Conservation (phyloP, 2,888 invertebrate species). For the Salpingus planirostris region DNA sequence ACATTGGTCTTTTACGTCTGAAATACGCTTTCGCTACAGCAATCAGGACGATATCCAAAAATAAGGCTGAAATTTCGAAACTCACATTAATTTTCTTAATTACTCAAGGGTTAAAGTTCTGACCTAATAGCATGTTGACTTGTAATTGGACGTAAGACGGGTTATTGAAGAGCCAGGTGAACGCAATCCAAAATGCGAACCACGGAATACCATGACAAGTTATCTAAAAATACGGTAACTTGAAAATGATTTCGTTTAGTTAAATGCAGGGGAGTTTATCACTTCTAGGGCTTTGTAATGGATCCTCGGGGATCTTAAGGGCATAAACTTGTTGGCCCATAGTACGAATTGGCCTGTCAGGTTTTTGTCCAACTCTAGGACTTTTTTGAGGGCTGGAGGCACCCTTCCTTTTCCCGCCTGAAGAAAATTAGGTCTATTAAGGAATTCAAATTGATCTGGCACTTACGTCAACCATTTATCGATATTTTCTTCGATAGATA, state of each 20-base stretch:
- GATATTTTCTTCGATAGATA: too few relatives aligned
- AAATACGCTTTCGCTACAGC: conserved; percentile 69
- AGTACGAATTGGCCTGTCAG: conserved; percentile 48
- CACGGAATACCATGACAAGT: conserved; percentile 87
- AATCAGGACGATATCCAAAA: conserved; percentile 71
- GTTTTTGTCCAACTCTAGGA: conserved; percentile 46
- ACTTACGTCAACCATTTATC: too few relatives aligned
- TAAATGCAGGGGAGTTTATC: conserved; percentile 14
- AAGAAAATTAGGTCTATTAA: too few relatives aligned
- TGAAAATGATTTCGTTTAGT: conserved; percentile 3
- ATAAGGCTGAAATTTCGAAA: conserved; percentile 52
- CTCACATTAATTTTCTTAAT: conserved; percentile 2
- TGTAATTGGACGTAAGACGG: conserved; percentile 67
- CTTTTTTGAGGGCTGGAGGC: conserved; percentile 43
- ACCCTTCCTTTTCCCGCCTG: conserved; percentile 28
- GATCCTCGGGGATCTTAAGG: conserved; percentile 45
- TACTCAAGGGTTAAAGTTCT: conserved; percentile 16
- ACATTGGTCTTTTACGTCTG: conserved; percentile 66
- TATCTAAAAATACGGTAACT: conserved; percentile 46
- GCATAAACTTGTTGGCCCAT: conserved; percentile 42
- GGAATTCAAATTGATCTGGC: too few relatives aligned
- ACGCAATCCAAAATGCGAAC: conserved; percentile 67
- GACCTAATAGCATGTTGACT: conserved; percentile 79
- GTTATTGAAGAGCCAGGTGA: conserved; percentile 67
- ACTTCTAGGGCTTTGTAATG: conserved; percentile 52